These are phyloP conservation scores for Anastrepha ludens DNA, from an alignment of 1,140 invertebrate species.

Conservation along the genomic window DNA sequence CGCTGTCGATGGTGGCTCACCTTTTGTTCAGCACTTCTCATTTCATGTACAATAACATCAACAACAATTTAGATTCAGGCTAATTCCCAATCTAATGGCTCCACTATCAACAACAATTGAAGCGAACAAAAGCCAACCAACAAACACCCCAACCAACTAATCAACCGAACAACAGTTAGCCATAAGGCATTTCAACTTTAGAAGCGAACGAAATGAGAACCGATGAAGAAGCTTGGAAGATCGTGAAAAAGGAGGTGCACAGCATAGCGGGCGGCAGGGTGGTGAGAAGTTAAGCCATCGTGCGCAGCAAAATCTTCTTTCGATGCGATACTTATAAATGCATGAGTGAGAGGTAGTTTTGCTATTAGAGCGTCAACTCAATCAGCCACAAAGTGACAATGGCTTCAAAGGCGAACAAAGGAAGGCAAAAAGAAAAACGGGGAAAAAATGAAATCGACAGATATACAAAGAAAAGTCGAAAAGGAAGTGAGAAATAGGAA, in stretches of 20 bases:
- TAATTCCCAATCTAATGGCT: constrained; percentile 51
- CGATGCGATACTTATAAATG: background rate
- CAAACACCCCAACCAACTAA: background rate
- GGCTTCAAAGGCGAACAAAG: constrained; percentile 25
- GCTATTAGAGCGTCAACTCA: constrained; percentile 45
- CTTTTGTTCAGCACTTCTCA: constrained; percentile 49
- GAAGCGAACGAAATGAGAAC: background rate
- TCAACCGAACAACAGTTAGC: constrained; percentile 15
- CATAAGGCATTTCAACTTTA: constrained; percentile 43
- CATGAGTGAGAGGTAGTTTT: background rate
- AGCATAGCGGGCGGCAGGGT: background rate
- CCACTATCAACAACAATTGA: constrained; percentile 47
- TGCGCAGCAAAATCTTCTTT: background rate
- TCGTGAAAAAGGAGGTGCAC: background rate
- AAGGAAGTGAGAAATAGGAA: constrained; percentile 39
- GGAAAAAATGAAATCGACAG: background rate
- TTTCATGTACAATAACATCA: constrained; percentile 46
- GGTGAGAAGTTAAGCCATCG: background rate
- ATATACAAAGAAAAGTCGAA: constrained; percentile 5
- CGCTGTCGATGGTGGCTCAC: constrained; percentile 32
- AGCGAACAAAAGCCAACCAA: constrained; percentile 48
- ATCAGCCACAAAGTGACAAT: constrained; percentile 52
- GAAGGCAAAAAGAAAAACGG: background rate
- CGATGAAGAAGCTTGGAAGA: background rate
- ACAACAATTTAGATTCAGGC: constrained; percentile 29